phyloP scores from a whole-genome alignment of 2,797 vertebrate species.

The Botia almorhae region DNA sequence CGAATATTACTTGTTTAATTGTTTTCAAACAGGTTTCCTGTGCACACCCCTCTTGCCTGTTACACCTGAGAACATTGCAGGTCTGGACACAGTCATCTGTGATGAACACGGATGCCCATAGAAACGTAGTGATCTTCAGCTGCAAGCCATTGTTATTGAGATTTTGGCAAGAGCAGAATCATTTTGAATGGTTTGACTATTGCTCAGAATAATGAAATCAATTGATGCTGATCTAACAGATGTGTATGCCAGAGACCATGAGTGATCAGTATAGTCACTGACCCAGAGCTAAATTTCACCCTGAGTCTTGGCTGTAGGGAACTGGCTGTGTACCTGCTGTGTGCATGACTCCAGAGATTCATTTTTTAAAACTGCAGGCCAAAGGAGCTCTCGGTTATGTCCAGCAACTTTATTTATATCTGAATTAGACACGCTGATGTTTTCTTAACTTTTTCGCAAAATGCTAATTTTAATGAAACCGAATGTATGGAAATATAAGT shows the following conservation, averaged over 20 bases:
- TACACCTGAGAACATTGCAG: background rate
- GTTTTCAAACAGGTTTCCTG: background rate
- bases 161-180: slow-evolving; percentile 15
- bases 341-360: slow-evolving; percentile 52
- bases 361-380: slow-evolving; percentile 52
- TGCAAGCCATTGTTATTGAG: no score
- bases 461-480: no score
- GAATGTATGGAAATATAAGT: no score
- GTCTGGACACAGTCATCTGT: no score
- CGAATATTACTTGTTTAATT: no score
- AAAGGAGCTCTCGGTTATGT: slow-evolving; percentile 8
- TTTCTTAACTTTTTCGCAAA: no score
- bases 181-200: background rate
- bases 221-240: slow-evolving; percentile 14
- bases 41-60: background rate
- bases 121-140: no score
- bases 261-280: slow-evolving; percentile 49
- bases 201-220: background rate
- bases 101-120: no score
- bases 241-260: slow-evolving; percentile 36
- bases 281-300: slow-evolving; percentile 50
- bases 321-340: slow-evolving; percentile 50
- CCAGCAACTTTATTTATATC: background rate
- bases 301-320: slow-evolving; percentile 51
- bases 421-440: no score